These are phyloP conservation scores for Mirounga angustirostris DNA, from an alignment of 2,113 vertebrate species.

Conservation along the genomic window DNA sequence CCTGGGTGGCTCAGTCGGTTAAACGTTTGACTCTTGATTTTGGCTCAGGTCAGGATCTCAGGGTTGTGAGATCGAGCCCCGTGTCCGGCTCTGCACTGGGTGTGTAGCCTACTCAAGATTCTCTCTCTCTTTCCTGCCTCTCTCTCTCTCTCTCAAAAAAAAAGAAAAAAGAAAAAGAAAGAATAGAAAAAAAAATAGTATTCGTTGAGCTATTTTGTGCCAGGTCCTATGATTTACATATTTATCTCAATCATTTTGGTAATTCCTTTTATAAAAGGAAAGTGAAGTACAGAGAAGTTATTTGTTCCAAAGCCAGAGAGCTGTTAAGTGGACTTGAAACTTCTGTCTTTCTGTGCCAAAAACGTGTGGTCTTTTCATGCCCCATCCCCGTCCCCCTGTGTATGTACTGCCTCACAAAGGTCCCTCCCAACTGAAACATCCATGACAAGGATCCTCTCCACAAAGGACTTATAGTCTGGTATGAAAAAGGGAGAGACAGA, in stretches of 20 bases:
- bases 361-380: background rate
- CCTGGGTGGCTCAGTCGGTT: background rate
- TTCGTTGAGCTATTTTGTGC: background rate
- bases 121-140: background rate
- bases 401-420: background rate
- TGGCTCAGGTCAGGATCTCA: background rate
- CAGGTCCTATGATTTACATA: background rate
- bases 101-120: background rate
- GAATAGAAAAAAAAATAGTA: background rate
- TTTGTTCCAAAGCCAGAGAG: background rate
- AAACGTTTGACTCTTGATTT: background rate
- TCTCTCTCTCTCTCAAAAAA: background rate
- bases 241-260: background rate
- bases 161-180: background rate
- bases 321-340: background rate
- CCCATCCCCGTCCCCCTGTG: accelerated
- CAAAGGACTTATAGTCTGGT: background rate
- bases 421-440: background rate
- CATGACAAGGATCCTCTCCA: background rate
- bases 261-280: constrained; percentile 22
- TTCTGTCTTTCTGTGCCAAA: background rate
- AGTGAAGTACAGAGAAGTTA: background rate
- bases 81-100: background rate
- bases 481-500: background rate
- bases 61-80: background rate